Base-by-base conservation (phyloP, 2,888 invertebrate species). In the Andrena trimmerana region DNA sequence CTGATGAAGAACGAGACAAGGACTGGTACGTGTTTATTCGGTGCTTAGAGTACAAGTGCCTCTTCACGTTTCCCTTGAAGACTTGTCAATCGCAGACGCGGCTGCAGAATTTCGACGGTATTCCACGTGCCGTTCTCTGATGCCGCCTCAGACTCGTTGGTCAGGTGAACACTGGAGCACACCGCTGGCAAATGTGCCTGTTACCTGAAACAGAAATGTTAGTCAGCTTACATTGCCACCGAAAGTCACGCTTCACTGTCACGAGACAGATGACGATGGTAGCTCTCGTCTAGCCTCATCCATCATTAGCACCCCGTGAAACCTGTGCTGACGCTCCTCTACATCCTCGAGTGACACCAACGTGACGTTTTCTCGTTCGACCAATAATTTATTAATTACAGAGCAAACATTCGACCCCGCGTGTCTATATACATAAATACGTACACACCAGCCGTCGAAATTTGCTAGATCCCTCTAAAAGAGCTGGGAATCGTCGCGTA, bases 41-140 rank as follows among this genome's bases (percentile, higher is more conserved):
- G 62, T 81, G 85, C 42, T 78, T 78, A 57, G 29, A 71, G 29
- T 65, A 71, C 68, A 92, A 75, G 50, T 92, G 93, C 66, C 92
- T 90, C 87, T 93, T 93, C 52, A 92, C 73, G 76, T 93, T 93
- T 54, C 92, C 92, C 77, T 93, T 93, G 79, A 93, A 92, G 81
- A 91, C 91, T 81, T 88, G 91, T 86, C 91, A 93, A 66, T 88
- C 83, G 86, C 93, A 92, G 60, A 90, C 31, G 6, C 85, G 86
- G 79, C 91, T 92, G 83, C 52, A 83, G 82, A 91, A 92, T 69
- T 88, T 89, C 0, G 92, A 92, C 4, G 92, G 92, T 81, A 93
- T 93, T 62, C 92, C 92, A 75, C 93, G 92, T 27, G 91, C 91
- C 78, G 92, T 89, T 86, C 90, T 91, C 80, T 90, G 89, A 54